Evolutionary conservation across 1,140 invertebrate genomes (phyloP).

Genomic region (Phymorhynchus buccinoides): DNA sequence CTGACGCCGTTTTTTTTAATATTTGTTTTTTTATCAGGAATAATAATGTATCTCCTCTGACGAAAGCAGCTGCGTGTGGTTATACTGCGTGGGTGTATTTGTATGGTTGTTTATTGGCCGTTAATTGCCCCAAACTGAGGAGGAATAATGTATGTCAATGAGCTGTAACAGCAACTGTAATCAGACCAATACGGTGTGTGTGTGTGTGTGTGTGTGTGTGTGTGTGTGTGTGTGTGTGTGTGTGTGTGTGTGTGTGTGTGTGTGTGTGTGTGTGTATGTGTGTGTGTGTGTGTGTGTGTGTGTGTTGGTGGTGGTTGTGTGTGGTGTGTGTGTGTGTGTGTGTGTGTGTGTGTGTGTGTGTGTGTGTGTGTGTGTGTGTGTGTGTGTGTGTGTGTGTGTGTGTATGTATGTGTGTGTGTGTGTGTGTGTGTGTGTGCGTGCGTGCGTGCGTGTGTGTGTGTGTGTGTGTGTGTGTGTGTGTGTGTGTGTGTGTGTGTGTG

Average conservation of each 20-base stretch:
- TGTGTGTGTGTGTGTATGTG: neutral
- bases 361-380: neutral
- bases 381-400: neutral
- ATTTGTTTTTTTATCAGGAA: no score
- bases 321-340: neutral
- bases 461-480: neutral
- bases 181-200: no score
- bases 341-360: neutral
- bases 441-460: neutral
- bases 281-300: neutral
- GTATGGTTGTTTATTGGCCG: no score
- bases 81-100: no score
- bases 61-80: no score
- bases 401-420: neutral
- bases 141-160: no score
- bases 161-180: no score
- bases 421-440: neutral
- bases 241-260: neutral
- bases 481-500: neutral
- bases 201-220: neutral
- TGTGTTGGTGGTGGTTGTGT: neutral
- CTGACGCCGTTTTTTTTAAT: no score
- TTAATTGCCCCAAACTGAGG: no score
- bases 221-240: neutral
- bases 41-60: no score